These are phyloP conservation scores for Rambutsinella grinnellia DNA, from an alignment of 2,888 invertebrate species.

Conservation along the genomic window DNA sequence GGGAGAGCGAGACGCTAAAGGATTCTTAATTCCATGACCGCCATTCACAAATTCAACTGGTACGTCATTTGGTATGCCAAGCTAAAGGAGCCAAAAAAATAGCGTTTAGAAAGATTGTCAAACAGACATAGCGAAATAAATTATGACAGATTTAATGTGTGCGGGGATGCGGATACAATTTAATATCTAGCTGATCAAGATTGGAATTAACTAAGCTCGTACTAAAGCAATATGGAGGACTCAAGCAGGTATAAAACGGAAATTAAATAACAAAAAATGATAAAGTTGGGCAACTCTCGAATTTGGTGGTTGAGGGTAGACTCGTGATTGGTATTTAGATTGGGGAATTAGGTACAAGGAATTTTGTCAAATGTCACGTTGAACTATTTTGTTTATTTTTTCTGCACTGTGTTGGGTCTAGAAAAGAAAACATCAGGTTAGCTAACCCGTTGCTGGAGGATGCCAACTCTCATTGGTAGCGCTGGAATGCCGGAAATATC, in stretches of 20 bases:
- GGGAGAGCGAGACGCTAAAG: constrained; percentile 78
- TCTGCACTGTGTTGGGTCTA: constrained; percentile 46
- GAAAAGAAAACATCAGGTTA: constrained; percentile 62
- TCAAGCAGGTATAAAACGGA: constrained; percentile 28
- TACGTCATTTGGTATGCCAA: constrained; percentile 85
- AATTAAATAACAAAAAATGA: constrained; percentile 45
- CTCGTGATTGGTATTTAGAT: constrained; percentile 17
- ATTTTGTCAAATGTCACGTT: constrained; percentile 24
- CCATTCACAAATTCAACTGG: constrained; percentile 97
- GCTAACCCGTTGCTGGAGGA: constrained; percentile 91
- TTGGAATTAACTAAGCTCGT: not conserved
- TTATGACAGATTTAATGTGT: constrained; percentile 24
- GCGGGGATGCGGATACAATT: constrained; percentile 1
- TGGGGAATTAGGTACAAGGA: constrained; percentile 44
- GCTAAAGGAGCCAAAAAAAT: constrained; percentile 32
- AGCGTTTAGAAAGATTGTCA: constrained; percentile 1
- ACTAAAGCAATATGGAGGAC: too few relatives aligned
- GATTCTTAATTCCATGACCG: constrained; percentile 97
- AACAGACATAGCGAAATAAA: too few relatives aligned
- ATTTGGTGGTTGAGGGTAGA: constrained; percentile 21
- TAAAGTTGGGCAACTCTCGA: constrained; percentile 42
- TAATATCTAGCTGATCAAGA: not conserved
- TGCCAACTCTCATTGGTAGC: constrained; percentile 76
- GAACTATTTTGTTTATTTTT: constrained; percentile 28
- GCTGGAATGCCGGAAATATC: constrained; percentile 74